Evolutionary conservation across 1,140 invertebrate species (phyloP).

Genomic region (Drosophila melanica): DNA sequence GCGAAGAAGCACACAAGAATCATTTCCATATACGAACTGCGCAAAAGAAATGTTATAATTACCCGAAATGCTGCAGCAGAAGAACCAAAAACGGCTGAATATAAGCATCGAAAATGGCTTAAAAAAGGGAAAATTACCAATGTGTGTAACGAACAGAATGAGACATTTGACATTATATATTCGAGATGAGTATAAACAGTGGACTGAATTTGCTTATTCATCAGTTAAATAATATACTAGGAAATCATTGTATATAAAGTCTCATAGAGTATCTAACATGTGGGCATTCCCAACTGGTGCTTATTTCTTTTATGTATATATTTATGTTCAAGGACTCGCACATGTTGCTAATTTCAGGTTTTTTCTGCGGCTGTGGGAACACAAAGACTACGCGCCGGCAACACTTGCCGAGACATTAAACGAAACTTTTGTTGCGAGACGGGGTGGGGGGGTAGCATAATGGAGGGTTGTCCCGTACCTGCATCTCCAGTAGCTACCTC

Average conservation of each 20-base stretch:
- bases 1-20: conserved; percentile 19
- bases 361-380: conserved; percentile 18
- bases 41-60: conserved; percentile 63
- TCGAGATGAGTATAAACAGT: too few species aligned
- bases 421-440: conserved; percentile 58
- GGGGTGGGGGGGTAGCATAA: not conserved
- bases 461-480: conserved; percentile 8
- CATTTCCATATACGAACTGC: conserved; percentile 28
- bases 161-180: not conserved
- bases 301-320: conserved; percentile 5
- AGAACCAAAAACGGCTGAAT: conserved; percentile 3
- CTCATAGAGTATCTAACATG: too few species aligned
- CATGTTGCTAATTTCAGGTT: conserved; percentile 75
- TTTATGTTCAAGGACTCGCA: conserved; percentile 42
- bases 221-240: too few species aligned
- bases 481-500: conserved; percentile 11
- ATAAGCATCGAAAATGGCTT: not conserved
- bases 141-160: not conserved
- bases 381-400: conserved; percentile 35
- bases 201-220: too few species aligned
- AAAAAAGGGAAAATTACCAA: conserved; percentile 1
- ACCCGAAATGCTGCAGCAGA: conserved; percentile 60
- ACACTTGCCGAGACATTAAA: conserved; percentile 62
- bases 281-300: too few species aligned
- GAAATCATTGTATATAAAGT: too few species aligned